A percentile compares a stretch with the other conserved stretches of the same genome.
phyloP scores from a whole-genome alignment of 2,113 vertebrate genomes.

The Psophia crepitans region DNA sequence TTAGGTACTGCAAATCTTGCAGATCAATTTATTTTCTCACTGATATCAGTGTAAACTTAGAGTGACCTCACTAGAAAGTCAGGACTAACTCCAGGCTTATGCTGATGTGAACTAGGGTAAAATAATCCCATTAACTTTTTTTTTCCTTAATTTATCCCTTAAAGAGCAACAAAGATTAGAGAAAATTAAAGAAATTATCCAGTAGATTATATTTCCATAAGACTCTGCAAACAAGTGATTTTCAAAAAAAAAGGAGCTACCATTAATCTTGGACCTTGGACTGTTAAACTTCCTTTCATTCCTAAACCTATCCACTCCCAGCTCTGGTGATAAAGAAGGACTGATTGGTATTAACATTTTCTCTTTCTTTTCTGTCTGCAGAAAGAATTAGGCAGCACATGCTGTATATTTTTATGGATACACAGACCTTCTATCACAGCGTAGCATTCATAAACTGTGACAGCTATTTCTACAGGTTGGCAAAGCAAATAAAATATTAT shows the following conservation, averaged over 20 bases:
- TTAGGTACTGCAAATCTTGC: background rate
- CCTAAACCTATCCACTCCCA: background rate
- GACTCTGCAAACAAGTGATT: background rate
- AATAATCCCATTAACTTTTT: background rate
- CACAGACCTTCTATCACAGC: background rate
- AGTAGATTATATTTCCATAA: background rate
- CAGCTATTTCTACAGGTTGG: conserved; percentile 16
- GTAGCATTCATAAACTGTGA: background rate
- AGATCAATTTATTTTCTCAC: background rate
- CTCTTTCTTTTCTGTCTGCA: background rate
- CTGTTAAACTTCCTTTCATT: background rate
- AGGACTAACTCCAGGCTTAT: background rate
- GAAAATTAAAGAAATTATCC: background rate
- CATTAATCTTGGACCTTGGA: background rate
- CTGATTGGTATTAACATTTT: background rate
- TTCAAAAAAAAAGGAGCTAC: background rate
- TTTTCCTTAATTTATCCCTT: background rate
- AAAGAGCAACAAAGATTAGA: background rate
- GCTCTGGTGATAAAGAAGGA: background rate
- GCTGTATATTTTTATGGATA: background rate
- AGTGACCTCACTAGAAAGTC: background rate
- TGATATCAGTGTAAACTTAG: background rate
- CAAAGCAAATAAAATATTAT: conserved; percentile 16
- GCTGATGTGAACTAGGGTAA: background rate
- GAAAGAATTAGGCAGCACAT: background rate